Conservation (phyloP, 1,140 invertebrate species). For the Hypsibius dujardini region DNA sequence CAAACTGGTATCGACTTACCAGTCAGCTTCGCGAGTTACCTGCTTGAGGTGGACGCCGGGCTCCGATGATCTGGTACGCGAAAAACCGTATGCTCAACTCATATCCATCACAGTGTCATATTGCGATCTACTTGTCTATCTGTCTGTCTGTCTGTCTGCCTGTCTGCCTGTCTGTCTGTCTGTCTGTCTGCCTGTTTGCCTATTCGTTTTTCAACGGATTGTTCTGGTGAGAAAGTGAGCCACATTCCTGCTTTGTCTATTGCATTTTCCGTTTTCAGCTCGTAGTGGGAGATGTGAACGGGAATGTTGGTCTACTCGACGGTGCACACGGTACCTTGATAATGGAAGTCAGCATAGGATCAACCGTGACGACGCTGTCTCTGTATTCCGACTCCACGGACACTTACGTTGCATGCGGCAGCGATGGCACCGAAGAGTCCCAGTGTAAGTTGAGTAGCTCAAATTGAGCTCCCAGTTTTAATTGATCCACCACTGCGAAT, state of each 20-base stretch:
- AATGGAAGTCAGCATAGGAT: constrained; percentile 4
- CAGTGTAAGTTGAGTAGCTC: not conserved
- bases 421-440: not conserved
- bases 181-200: too few relatives aligned
- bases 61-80: not conserved
- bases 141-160: too few relatives aligned
- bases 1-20: not conserved
- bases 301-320: not conserved
- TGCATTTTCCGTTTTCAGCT: not conserved
- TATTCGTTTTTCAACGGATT: too few relatives aligned
- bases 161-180: too few relatives aligned
- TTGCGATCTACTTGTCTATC: too few relatives aligned
- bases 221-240: not conserved
- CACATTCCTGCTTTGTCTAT: not conserved
- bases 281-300: not conserved
- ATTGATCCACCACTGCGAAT: too few relatives aligned
- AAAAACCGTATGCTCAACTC: not conserved
- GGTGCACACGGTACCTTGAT: not conserved
- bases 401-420: not conserved
- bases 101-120: too few relatives aligned
- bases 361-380: not conserved
- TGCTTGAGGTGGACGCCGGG: not conserved
- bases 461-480: too few relatives aligned
- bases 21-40: not conserved
- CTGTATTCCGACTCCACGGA: not conserved